A percentile compares a stretch with the other conserved stretches of the same genome.
These are phyloP conservation scores for Macrotis lagotis DNA, from an alignment of 2,113 vertebrate genomes.

Conservation along the genomic window DNA sequence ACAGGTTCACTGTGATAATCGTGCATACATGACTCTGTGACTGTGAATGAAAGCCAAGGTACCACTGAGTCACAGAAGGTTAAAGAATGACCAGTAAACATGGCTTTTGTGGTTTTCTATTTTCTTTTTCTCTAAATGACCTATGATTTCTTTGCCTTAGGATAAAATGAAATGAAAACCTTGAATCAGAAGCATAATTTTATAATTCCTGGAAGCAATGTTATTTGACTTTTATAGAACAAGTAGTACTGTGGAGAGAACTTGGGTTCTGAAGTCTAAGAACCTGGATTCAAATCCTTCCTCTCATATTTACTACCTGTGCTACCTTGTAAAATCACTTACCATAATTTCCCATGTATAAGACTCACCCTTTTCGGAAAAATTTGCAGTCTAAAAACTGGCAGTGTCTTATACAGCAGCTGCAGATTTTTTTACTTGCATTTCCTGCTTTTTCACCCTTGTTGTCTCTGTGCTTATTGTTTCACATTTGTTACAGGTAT, in stretches of 20 bases:
- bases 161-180: slow-evolving; percentile 19
- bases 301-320: neutral
- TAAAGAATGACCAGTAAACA: neutral
- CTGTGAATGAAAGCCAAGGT: slow-evolving; percentile 9
- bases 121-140: neutral
- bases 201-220: neutral
- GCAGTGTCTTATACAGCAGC: too few relatives aligned
- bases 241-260: neutral
- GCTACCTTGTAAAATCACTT: neutral
- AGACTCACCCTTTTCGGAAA: too few relatives aligned
- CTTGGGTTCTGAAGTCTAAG: neutral
- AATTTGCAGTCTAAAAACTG: too few relatives aligned
- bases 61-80: neutral
- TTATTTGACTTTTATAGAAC: neutral
- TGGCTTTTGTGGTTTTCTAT: neutral
- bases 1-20: neutral
- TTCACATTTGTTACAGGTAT: too few relatives aligned
- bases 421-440: too few relatives aligned
- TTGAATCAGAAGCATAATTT: neutral
- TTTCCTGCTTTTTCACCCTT: too few relatives aligned
- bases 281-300: neutral
- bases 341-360: too few relatives aligned
- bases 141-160: neutral
- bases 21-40: slow-evolving; percentile 34
- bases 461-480: too few relatives aligned